These are phyloP conservation scores for Echinops telfairi DNA, from an alignment of 2,113 vertebrate genomes.

Conservation along the genomic window DNA sequence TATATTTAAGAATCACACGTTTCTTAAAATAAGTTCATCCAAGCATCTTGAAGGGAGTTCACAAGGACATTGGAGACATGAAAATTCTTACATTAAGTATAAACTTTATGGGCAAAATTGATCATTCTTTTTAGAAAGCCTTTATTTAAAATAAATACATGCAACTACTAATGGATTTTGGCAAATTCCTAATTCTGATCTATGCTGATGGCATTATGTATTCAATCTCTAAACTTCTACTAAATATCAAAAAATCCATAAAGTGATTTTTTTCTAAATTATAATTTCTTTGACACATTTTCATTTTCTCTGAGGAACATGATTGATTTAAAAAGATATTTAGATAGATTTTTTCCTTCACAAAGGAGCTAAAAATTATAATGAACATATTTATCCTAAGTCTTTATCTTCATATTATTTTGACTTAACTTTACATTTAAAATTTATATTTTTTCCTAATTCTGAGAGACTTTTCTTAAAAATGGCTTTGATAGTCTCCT, in stretches of 20 bases:
- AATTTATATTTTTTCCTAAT: background rate
- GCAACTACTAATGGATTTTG: background rate
- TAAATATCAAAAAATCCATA: background rate
- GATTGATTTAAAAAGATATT: background rate
- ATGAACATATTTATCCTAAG: background rate
- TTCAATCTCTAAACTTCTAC: background rate
- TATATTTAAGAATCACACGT: background rate
- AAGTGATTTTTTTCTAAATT: slow-evolving; percentile 6
- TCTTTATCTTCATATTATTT: slow-evolving; percentile 16
- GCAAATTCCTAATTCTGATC: background rate
- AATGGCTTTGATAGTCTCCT: background rate
- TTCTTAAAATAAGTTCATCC: background rate
- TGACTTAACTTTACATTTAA: slow-evolving; percentile 31
- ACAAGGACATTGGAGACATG: background rate
- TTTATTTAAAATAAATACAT: slow-evolving; percentile 33
- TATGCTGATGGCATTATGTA: background rate
- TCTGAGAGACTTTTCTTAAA: background rate
- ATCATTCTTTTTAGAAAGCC: background rate
- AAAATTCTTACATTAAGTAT: background rate
- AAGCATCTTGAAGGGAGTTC: background rate
- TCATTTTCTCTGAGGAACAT: background rate
- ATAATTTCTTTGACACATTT: background rate
- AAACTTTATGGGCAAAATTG: background rate
- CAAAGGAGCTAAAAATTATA: slow-evolving; percentile 33
- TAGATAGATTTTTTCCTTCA: background rate